These are phyloP conservation scores for Psilopogon haemacephalus DNA, from an alignment of 2,113 vertebrate species.

Conservation along the genomic window DNA sequence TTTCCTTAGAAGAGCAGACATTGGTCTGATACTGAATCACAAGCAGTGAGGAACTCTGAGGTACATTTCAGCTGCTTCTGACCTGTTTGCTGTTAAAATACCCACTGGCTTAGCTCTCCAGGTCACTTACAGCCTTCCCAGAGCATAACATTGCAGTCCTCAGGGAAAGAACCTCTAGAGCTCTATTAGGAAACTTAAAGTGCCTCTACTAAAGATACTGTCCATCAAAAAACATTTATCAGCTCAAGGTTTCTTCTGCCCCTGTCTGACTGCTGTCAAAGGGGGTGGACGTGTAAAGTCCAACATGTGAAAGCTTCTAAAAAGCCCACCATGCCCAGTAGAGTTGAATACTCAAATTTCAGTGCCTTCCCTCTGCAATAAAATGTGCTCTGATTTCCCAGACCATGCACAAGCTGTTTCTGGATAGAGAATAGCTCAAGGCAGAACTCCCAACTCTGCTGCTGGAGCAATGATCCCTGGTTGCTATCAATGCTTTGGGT, in stretches of 20 bases:
- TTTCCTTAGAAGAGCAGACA: neutral
- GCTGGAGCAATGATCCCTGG: neutral
- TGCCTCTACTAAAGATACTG: neutral
- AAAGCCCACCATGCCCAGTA: neutral
- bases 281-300: neutral
- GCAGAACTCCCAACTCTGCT: neutral
- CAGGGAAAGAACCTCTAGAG: neutral
- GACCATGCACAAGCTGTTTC: neutral
- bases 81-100: neutral
- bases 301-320: neutral
- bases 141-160: neutral
- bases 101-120: neutral
- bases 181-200: neutral
- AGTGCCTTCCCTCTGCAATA: neutral
- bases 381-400: neutral
- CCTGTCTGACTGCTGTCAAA: constrained; percentile 33
- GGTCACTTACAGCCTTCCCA: neutral
- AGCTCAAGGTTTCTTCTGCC: constrained; percentile 2
- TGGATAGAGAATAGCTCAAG: constrained; percentile 12
- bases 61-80: neutral
- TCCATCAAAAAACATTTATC: constrained; percentile 34
- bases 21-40: neutral
- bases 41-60: neutral
- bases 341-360: neutral
- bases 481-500: constrained; percentile 13